A percentile compares a stretch with the other conserved stretches of the same genome.
Evolutionary conservation across 2,113 vertebrate species (phyloP).

Genomic region (Cyanoderma ruficeps): DNA sequence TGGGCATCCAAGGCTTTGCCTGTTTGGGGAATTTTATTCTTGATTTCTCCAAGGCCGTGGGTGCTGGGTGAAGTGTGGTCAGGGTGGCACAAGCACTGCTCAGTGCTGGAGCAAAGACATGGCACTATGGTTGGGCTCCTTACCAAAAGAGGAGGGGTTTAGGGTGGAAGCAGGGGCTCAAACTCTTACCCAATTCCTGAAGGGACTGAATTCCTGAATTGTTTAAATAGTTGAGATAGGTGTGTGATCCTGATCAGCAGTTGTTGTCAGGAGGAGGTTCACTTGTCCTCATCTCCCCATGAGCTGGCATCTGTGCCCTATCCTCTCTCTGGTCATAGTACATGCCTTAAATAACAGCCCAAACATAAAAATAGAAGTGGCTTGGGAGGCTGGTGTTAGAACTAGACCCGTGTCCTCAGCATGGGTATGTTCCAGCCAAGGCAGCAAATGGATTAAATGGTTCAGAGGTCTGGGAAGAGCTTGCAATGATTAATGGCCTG

Average conservation of each 20-base stretch:
- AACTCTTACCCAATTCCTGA: neutral
- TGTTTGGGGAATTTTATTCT: neutral
- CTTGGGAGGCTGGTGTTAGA: neutral
- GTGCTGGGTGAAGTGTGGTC: neutral
- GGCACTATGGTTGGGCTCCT: neutral
- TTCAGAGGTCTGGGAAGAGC: neutral
- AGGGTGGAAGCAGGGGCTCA: neutral
- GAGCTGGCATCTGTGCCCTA: neutral
- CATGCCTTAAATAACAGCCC: conserved; percentile 4
- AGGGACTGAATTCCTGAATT: neutral
- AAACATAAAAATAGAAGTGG: conserved; percentile 38
- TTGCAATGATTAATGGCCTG: neutral
- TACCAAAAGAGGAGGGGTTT: neutral
- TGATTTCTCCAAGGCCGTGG: accelerated
- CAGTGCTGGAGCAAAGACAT: neutral
- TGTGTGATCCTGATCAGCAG: neutral
- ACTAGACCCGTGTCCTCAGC: neutral
- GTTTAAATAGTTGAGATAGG: neutral
- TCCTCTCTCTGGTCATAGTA: neutral
- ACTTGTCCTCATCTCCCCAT: neutral
- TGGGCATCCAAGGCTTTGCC: neutral
- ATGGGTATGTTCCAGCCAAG: neutral
- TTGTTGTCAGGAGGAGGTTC: neutral
- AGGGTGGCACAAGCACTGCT: neutral
- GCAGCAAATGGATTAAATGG: neutral